Base-by-base conservation (phyloP, 2,888 invertebrate genomes). In the Vesta saturnalis region DNA sequence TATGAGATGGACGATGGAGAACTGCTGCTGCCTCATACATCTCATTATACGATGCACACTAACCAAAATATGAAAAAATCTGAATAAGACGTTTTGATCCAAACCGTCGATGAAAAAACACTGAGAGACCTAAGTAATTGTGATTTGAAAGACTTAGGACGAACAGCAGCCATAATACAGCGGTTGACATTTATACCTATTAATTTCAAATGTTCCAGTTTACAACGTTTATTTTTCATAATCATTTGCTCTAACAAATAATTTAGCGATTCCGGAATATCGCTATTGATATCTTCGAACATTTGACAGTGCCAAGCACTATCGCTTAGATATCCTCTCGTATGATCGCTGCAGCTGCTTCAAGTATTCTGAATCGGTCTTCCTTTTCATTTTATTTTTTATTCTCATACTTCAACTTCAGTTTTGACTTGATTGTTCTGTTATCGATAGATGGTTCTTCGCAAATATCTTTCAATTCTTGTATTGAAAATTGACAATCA, bases 251-350 rank as follows among this genome's bases (percentile, higher is more conserved):
- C 62, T 46, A 62, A 35, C 4, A 62, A 62, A 62, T 4, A 16
- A n/a, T n/a, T 19, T 21, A 62, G 1, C 6, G 62, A 62, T 4
- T 39, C 21, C 8, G 62, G 62, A 56, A 62, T 62, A 1, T 57
- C 15, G 16, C 1, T 22, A n/a, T 63, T 63, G 1, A 63, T 23
- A 73, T 72, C 23, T 23, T 63, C 62, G 15, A 55, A 62, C 54
- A 62, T 54, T 18, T 65, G 60, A 73, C 72, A 30, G 58, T 73
- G 70, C 64, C 77, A 74, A 54, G 76, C 74, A 62, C 75, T 76
- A 47, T 64, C 66, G 71, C 59, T 60, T n/a, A n/a, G n/a, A n/a
- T n/a, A n/a, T n/a, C n/a, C n/a, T n/a, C n/a, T n/a, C n/a, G n/a
- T n/a, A n/a, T n/a, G n/a, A n/a, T 15, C 68, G 47, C n/a, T n/a